phyloP scores from a whole-genome alignment of 2,113 vertebrate species.

The Petromus typicus region DNA sequence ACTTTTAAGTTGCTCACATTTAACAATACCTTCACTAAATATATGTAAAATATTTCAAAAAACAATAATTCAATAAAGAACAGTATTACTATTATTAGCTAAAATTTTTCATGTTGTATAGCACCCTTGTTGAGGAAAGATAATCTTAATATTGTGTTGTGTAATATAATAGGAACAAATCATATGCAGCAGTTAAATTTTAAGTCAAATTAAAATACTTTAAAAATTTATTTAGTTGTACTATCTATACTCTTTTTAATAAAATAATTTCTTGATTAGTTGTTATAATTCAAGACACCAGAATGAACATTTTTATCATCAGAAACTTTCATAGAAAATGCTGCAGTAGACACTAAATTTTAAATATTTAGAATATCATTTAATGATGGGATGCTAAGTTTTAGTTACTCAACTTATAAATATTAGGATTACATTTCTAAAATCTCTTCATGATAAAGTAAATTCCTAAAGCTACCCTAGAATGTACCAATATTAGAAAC shows the following conservation, averaged over 20 bases:
- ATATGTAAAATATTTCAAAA: neutral
- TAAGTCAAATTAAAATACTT: constrained; percentile 9
- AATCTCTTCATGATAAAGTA: neutral
- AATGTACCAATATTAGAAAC: neutral
- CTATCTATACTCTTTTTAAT: neutral
- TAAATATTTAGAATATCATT: neutral
- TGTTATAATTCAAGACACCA: neutral
- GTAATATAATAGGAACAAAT: neutral
- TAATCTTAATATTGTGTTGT: neutral
- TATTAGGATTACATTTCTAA: neutral
- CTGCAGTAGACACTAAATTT: neutral
- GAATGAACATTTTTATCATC: neutral
- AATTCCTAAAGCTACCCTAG: neutral
- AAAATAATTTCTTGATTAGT: neutral
- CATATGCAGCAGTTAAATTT: neutral
- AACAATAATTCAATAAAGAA: neutral
- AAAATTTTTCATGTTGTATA: neutral
- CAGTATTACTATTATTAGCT: neutral
- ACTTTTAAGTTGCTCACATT: neutral
- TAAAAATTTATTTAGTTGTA: neutral
- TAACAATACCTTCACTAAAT: neutral
- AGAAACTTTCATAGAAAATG: neutral
- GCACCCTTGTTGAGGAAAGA: neutral
- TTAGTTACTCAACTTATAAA: neutral
- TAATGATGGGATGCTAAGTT: neutral